Evolutionary conservation across 2,797 vertebrate genomes (phyloP), one percentile per base, ranked within the genome.

Genomic region (Falco naumanni): DNA sequence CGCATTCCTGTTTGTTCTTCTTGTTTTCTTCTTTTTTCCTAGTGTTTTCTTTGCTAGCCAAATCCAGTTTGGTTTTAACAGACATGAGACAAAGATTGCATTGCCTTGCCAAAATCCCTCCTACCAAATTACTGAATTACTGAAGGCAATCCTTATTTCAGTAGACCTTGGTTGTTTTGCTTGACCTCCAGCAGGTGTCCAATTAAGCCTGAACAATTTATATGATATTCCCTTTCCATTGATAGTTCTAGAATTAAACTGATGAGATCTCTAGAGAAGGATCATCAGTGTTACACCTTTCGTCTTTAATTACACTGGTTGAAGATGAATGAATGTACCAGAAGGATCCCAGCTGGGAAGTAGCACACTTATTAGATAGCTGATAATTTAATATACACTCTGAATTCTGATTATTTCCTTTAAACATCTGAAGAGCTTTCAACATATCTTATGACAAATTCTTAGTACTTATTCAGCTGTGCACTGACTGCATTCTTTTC

Each of bases 171-270:
- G 95, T 97, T 96, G 96, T 96, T 97, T 97, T 72, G 18, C 95
- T 94, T 95, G 96, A 97, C 96, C 87, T 97, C 96, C 97, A 98
- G 97, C 97, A 98, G 97, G 97, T 98, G 97, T 97, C 94, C 97
- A 98, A 98, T 98, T 98, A 98, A 97, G 89, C 96, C 93, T 96
- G 97, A 96, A 97, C 97, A 95, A 97, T 98, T 97, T 97, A 88
- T 93, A 93, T 90, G 78, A 97, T 96, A 97, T 89, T 97, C 93
- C 92, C 95, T 97, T 97, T 97, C 94, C 96, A 95, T 91, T 97
- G 96, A 97, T 97, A 95, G 93, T 96, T 96, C 97, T 97, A 96
- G 97, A 97, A 98, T 98, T 98, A 98, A 98, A 98, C 95, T 95
- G 97, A 96, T 96, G 97, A 95, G 96, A 94, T 98, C 97, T 97